Percentiles rank a stretch among this genome's conserved stretches.
These are phyloP conservation scores for Antitype chi DNA, from an alignment of 2,888 invertebrate genomes.

Conservation along the genomic window DNA sequence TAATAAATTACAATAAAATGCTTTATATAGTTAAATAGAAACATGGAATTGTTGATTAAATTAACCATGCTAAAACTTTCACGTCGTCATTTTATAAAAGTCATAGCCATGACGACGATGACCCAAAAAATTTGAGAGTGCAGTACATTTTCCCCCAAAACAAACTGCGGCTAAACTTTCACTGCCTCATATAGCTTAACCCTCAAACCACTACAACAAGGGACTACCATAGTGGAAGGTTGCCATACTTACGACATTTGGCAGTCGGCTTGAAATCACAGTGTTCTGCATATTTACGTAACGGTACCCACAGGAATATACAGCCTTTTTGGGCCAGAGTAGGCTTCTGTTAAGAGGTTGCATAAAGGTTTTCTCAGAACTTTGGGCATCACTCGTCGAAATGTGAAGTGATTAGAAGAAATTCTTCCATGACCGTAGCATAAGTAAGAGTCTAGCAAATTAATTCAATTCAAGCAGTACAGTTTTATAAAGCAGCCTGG, in stretches of 20 bases:
- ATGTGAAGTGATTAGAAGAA: background rate
- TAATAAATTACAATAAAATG: background rate
- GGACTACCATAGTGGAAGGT: constrained; percentile 7
- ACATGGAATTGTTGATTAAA: background rate
- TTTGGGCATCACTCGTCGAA: background rate
- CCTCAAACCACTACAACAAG: constrained; percentile 1
- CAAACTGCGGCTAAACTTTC: background rate
- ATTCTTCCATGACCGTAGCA: background rate
- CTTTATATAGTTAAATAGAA: background rate
- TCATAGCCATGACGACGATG: background rate
- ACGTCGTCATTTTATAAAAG: background rate
- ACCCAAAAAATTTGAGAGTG: background rate
- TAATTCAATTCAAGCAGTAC: background rate
- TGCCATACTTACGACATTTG: constrained; percentile 23
- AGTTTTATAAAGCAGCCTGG: background rate
- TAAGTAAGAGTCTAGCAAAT: background rate
- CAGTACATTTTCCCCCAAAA: background rate
- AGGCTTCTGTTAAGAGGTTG: background rate
- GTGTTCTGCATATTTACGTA: background rate
- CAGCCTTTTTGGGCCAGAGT: background rate
- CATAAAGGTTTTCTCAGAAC: background rate
- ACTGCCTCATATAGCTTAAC: background rate
- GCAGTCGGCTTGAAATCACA: constrained; percentile 19
- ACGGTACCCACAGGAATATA: background rate
- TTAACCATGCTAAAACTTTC: too few relatives aligned